phyloP scores from a whole-genome alignment of 2,113 vertebrate species.

The Porphyrio hochstetteri region DNA sequence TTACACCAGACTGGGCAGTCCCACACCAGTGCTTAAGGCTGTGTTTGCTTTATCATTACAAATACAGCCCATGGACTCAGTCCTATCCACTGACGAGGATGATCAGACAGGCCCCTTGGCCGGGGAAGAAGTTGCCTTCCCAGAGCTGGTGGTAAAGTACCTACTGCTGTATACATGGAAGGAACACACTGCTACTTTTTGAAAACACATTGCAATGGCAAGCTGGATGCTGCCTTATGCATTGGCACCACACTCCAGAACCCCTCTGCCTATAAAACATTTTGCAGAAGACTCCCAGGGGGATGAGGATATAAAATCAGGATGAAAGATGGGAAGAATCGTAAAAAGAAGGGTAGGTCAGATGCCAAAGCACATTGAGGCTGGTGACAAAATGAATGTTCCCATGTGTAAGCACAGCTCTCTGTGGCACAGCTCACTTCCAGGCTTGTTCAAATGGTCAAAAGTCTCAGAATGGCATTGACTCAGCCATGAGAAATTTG shows the following conservation, averaged over 20 bases:
- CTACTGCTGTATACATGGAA: neutral
- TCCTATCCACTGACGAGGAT: neutral
- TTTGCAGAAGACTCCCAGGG: neutral
- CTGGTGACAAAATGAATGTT: constrained; percentile 28
- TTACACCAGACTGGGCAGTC: neutral
- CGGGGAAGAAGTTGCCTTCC: neutral
- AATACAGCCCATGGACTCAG: neutral
- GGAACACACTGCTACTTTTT: neutral
- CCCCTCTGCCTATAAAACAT: neutral
- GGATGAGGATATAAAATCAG: neutral
- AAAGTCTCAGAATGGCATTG: constrained; percentile 26
- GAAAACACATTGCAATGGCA: neutral
- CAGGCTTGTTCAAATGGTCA: constrained; percentile 25
- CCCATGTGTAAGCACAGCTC: neutral
- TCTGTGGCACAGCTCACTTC: neutral
- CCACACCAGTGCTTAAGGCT: accelerated
- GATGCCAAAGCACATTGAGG: neutral
- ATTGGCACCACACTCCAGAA: neutral
- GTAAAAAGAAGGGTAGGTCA: constrained; percentile 11
- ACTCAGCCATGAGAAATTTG: constrained; percentile 7
- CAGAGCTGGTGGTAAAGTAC: neutral
- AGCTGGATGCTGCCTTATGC: neutral
- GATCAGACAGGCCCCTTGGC: neutral
- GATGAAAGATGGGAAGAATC: constrained; percentile 17
- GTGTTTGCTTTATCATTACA: accelerated